These are phyloP conservation scores for Mylabris sibirica DNA, from an alignment of 2,888 invertebrate species.

Conservation along the genomic window DNA sequence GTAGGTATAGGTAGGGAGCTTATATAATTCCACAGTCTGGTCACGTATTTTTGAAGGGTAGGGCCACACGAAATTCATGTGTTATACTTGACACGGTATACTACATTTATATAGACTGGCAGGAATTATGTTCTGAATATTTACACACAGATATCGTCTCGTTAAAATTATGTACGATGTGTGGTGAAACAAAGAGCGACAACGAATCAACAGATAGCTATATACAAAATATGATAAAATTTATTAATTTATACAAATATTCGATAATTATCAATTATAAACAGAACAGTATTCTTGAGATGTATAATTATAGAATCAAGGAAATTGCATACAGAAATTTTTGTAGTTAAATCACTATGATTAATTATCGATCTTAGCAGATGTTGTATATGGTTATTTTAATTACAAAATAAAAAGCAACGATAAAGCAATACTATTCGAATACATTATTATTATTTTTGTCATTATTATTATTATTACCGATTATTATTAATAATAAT, in stretches of 20 bases:
- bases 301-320: conserved; percentile 1
- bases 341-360: not conserved
- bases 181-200: conserved; percentile 2
- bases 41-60: conserved; percentile 45
- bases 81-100: conserved; percentile 39
- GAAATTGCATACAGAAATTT: not conserved
- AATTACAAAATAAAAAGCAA: conserved; percentile 3
- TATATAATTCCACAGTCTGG: conserved; percentile 30
- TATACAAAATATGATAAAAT: not conserved
- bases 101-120: conserved; percentile 36
- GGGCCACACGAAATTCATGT: conserved; percentile 47
- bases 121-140: conserved; percentile 35
- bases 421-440: not conserved
- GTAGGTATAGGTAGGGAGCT: conserved; percentile 31
- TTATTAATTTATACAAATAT: not conserved
- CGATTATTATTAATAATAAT: not conserved
- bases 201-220: conserved; percentile 7
- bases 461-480: not conserved
- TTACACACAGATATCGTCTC: conserved; percentile 27
- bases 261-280: conserved; percentile 41
- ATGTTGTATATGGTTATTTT: conserved; percentile 3
- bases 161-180: not conserved
- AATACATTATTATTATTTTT: not conserved
- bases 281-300: conserved; percentile 17
- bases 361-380: not conserved